phyloP scores from a whole-genome alignment of 2,797 vertebrate species.

The Naso thynnoides region DNA sequence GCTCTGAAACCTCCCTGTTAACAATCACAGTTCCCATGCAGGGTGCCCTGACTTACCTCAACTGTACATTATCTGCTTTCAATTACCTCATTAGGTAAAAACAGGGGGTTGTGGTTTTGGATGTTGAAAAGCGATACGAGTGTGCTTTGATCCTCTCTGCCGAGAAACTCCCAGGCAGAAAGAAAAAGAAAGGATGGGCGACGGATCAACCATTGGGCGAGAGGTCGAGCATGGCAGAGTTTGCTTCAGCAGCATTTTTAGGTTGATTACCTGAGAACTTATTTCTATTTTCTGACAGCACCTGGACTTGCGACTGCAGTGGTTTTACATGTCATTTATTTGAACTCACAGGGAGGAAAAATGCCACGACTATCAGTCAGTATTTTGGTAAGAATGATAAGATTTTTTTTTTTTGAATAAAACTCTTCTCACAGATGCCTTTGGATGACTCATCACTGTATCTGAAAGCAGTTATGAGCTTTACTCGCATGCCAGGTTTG shows the following conservation, averaged over 20 bases:
- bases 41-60: constrained; percentile 31
- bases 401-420: constrained; percentile 19
- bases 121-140: constrained; percentile 43
- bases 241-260: constrained; percentile 57
- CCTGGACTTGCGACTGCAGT: constrained; percentile 36
- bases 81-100: constrained; percentile 67
- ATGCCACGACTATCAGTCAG: neutral
- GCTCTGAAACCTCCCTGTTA: constrained; percentile 46
- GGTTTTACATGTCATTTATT: constrained; percentile 45
- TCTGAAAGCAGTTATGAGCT: constrained; percentile 46
- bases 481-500: constrained; percentile 27
- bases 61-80: constrained; percentile 65
- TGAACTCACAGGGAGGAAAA: neutral
- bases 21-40: constrained; percentile 58
- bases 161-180: constrained; percentile 48
- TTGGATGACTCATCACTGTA: constrained; percentile 37
- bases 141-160: constrained; percentile 71
- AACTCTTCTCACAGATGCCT: constrained; percentile 24
- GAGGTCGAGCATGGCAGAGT: constrained; percentile 23
- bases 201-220: constrained; percentile 49
- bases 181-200: constrained; percentile 30
- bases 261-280: constrained; percentile 54
- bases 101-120: neutral
- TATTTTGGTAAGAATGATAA: constrained; percentile 28
- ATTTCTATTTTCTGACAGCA: constrained; percentile 50